Conservation (phyloP, 2,113 vertebrate species). For the Platysternon megacephalum region DNA sequence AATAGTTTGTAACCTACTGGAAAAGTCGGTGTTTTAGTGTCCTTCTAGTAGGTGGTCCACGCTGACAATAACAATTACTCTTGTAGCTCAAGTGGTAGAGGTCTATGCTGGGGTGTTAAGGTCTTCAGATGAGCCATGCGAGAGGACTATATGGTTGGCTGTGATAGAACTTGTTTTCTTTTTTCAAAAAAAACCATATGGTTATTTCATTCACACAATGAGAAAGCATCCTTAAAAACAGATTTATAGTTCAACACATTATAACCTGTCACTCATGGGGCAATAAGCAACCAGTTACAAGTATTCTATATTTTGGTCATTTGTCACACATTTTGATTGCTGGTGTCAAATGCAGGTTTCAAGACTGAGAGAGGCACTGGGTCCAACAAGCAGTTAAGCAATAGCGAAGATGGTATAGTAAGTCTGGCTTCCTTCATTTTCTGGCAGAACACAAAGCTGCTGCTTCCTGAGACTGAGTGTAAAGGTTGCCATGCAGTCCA, state of each 20-base stretch:
- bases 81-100: not conserved
- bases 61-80: not conserved
- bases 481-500: not conserved
- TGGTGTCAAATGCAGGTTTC: not conserved
- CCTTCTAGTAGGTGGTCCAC: not conserved
- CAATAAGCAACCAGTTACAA: not conserved
- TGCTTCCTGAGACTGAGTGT: not conserved
- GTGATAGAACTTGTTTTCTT: fast-evolving
- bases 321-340: not conserved
- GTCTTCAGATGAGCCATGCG: not conserved
- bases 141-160: not conserved
- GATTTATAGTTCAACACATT: not conserved
- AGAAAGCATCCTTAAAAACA: not conserved
- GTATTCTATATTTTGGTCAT: not conserved
- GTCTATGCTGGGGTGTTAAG: not conserved
- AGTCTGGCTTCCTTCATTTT: not conserved
- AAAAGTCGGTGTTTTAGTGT: not conserved
- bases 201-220: not conserved
- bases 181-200: not conserved
- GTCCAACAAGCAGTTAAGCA: not conserved
- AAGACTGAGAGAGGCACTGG: not conserved
- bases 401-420: not conserved
- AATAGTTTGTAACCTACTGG: not conserved
- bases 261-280: not conserved
- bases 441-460: not conserved